These are phyloP conservation scores for Epinephelus cyanopodus DNA, from an alignment of 2,113 vertebrate genomes.

Conservation along the genomic window DNA sequence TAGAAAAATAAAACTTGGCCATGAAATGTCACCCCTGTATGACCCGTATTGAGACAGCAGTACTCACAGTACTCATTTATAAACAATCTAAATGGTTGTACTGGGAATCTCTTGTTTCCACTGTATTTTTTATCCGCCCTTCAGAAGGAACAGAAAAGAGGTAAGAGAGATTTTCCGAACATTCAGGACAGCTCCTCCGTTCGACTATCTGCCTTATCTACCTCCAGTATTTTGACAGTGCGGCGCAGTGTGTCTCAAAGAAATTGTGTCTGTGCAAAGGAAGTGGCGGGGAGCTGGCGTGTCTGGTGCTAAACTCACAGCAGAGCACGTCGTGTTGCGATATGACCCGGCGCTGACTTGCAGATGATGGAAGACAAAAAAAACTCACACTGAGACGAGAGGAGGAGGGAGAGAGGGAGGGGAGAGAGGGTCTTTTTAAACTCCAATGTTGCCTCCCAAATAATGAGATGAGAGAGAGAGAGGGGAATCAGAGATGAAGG, in stretches of 20 bases:
- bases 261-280: conserved; percentile 57
- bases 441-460: conserved; percentile 59
- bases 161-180: conserved; percentile 31
- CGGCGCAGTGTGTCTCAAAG: conserved; percentile 53
- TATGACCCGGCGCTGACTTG: conserved; percentile 74
- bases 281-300: conserved; percentile 55
- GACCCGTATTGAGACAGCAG: not conserved
- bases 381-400: conserved; percentile 62
- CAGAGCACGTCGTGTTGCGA: conserved; percentile 70
- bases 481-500: conserved; percentile 62
- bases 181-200: conserved; percentile 44
- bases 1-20: not conserved
- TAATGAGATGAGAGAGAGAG: conserved; percentile 58
- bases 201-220: conserved; percentile 41
- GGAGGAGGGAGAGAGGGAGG: conserved; percentile 28
- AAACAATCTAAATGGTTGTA: not conserved
- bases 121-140: not conserved
- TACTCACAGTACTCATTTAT: not conserved
- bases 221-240: conserved; percentile 60
- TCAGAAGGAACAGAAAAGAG: conserved; percentile 1
- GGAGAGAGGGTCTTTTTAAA: conserved; percentile 34
- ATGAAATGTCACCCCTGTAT: not conserved
- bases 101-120: conserved; percentile 8
- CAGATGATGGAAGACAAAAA: conserved; percentile 71
- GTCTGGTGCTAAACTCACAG: conserved; percentile 72